A percentile compares a stretch with the other conserved stretches of the same genome.
Evolutionary conservation across 1,140 invertebrate species (phyloP).

Genomic region (Forficula auricularia): DNA sequence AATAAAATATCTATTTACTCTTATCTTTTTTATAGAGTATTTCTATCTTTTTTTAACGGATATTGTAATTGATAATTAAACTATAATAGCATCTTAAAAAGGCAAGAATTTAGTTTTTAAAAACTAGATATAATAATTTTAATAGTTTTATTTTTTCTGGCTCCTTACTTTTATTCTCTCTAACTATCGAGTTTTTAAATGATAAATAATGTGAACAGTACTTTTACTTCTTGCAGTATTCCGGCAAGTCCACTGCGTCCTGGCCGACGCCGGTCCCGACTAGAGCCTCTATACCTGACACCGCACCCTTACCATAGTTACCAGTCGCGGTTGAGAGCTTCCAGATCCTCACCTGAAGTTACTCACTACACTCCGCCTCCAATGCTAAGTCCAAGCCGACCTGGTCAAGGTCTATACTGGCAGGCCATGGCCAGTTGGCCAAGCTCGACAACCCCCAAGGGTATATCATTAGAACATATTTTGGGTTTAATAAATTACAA

Average conservation of each 20-base stretch:
- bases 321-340: slow-evolving; percentile 36
- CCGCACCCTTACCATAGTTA: slow-evolving; percentile 30
- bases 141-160: background rate
- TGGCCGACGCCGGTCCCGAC: slow-evolving; percentile 41
- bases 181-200: background rate
- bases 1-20: no score
- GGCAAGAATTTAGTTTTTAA: no score
- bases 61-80: no score
- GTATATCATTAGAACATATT: background rate
- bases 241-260: slow-evolving; percentile 39
- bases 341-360: slow-evolving; percentile 26
- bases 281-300: slow-evolving; percentile 37
- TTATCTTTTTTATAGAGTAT: no score
- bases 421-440: slow-evolving; percentile 23
- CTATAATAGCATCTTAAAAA: no score
- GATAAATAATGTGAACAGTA: no score
- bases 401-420: slow-evolving; percentile 69
- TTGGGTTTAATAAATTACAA: background rate
- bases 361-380: slow-evolving; percentile 75
- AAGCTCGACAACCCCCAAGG: slow-evolving; percentile 15
- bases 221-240: slow-evolving; percentile 27
- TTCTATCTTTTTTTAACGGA: no score
- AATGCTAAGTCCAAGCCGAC: slow-evolving; percentile 73
- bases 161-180: background rate
- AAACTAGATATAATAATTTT: no score